Evolutionary conservation across 2,888 invertebrate species (phyloP), one percentile per base, ranked within the genome.

Genomic region (Ornithoptera priamus): DNA sequence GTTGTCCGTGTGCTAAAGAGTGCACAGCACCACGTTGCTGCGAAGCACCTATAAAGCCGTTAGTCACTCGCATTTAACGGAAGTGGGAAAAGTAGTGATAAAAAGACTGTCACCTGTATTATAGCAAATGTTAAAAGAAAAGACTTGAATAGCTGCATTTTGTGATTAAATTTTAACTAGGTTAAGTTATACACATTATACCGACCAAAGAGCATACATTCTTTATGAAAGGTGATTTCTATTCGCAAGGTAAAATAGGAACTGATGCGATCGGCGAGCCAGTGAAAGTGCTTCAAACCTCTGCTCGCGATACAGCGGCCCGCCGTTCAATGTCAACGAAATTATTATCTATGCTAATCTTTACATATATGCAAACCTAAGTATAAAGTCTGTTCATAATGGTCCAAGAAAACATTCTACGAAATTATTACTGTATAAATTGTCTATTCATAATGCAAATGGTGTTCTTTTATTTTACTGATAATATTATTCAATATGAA

Each of bases 1-100:
- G 85, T 4, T 85, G 81, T 56, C 90, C 90, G 0, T 93, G 91
- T 65, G 94, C 89, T 39, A 93, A 93, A 73, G 91, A 91, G 75
- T 91, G 93, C 78, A 81, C 76, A 1, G 90, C 90, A 7, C 91
- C 91, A 0, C 81, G 88, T 10, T 92, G 92, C 72, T 92, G 92
- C 71, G 80, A 83, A 36, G 79, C 90, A 0, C 87, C 86, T 0
- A 73, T 72, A 20, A 81, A 78, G 56, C 87, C 90, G 8, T 71
- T 82, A 39, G 75, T 92, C 62, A 90, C 88, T 22, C 85, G 89
- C 71, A 84, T 90, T 75, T 91, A 84, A 78, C 50, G 20, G 22
- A 17, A 42, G 39, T 20, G 30, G 56, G 10, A 20, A 22, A 56
- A 50, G 46, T 56, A 64, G 63, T 62, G 62, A 22, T 62, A 24